Conservation (phyloP, 2,888 invertebrate species). For the Xestia c-nigrum region DNA sequence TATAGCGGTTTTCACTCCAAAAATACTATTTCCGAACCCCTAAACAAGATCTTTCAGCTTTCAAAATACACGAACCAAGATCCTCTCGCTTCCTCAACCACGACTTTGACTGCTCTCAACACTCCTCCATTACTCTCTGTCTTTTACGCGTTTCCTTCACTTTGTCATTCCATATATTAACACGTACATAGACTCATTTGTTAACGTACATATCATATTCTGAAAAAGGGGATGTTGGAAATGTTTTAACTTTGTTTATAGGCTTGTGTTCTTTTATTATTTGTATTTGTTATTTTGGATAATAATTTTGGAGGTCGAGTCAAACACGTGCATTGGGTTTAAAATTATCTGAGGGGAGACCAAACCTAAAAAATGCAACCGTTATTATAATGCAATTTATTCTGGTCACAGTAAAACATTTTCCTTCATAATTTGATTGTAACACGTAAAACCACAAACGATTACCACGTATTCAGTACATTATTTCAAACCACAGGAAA, state of each 20-base stretch:
- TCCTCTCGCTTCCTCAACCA: conserved; percentile 25
- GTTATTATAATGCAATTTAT: neutral
- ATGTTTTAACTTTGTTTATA: conserved; percentile 38
- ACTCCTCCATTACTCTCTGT: conserved; percentile 63
- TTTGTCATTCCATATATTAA: conserved; percentile 67
- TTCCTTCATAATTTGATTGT: neutral
- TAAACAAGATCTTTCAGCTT: conserved; percentile 4
- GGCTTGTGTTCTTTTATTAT: conserved; percentile 1
- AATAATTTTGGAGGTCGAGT: neutral
- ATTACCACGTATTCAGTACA: too few species aligned
- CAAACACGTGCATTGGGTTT: neutral
- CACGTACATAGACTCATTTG: conserved; percentile 62
- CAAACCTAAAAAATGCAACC: too few species aligned
- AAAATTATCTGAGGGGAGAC: neutral
- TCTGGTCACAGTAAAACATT: neutral
- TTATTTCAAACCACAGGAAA: too few species aligned
- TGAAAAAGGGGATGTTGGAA: conserved; percentile 49
- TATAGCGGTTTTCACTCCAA: too few species aligned
- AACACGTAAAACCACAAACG: neutral
- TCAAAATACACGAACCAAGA: conserved; percentile 17
- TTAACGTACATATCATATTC: conserved; percentile 60
- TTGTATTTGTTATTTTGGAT: neutral
- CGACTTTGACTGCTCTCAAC: conserved; percentile 47
- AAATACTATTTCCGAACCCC: neutral
- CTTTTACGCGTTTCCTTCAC: conserved; percentile 59